Evolutionary conservation across 2,113 vertebrate genomes (phyloP).

Genomic region (Callopanchax toddi): DNA sequence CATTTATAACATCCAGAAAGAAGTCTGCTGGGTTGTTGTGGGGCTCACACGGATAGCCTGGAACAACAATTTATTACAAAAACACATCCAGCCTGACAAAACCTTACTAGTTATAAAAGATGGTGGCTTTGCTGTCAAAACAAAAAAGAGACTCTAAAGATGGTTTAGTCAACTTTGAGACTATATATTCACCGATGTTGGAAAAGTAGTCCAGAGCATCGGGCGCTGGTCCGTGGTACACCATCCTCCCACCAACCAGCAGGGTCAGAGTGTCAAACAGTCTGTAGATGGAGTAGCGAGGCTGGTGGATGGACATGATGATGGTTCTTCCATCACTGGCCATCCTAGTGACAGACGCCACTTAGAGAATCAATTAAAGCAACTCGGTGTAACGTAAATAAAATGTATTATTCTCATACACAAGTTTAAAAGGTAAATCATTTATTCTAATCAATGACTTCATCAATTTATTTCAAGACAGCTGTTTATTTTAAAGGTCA

Average conservation of each 20-base stretch:
- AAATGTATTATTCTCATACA: too few species aligned
- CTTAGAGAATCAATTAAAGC: neutral
- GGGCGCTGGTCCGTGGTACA: conserved; percentile 87
- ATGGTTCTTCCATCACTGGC: conserved; percentile 86
- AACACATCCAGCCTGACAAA: too few species aligned
- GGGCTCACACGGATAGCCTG: conserved; percentile 87
- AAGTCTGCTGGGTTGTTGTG: conserved; percentile 97
- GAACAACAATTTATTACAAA: conserved; percentile 1
- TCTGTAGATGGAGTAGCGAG: conserved; percentile 95
- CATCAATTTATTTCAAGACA: too few species aligned
- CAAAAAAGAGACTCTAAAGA: neutral
- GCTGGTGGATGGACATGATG: conserved; percentile 96
- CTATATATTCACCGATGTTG: conserved; percentile 77
- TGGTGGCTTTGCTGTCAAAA: too few species aligned
- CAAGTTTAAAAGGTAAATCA: too few species aligned
- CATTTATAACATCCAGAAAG: conserved; percentile 93
- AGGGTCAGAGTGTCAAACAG: conserved; percentile 90
- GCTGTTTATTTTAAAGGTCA: too few species aligned
- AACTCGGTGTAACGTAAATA: too few species aligned
- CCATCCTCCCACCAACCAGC: conserved; percentile 85
- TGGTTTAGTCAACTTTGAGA: neutral
- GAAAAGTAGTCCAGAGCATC: conserved; percentile 85
- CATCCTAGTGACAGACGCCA: conserved; percentile 81
- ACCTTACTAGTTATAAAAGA: too few species aligned
- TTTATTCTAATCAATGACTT: too few species aligned